A percentile compares a stretch with the other conserved stretches of the same genome.
Conservation (phyloP, 1,140 invertebrate genomes). For the Anoplolepis gracilipes region DNA sequence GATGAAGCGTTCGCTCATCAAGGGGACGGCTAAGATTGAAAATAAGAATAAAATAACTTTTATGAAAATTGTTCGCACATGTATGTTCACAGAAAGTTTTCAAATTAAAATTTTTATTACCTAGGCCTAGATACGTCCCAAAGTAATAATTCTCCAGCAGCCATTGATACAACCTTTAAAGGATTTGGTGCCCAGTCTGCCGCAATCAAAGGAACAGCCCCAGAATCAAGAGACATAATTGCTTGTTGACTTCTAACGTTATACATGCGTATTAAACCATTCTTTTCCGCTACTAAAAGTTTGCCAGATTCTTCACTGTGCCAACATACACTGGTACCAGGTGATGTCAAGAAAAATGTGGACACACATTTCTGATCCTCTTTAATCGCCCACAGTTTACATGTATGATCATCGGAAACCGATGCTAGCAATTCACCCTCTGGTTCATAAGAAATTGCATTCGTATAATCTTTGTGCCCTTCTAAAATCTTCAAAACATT, state of each 20-base stretch:
- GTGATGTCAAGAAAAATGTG: conserved; percentile 89
- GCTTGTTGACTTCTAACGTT: conserved; percentile 90
- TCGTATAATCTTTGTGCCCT: conserved; percentile 91
- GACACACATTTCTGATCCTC: conserved; percentile 86
- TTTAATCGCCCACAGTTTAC: conserved; percentile 89
- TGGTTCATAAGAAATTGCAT: conserved; percentile 90
- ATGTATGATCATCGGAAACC: conserved; percentile 92
- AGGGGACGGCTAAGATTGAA: conserved; percentile 85
- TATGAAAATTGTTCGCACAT: neutral
- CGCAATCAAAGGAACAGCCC: conserved; percentile 88
- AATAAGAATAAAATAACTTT: conserved; percentile 49
- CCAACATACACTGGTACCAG: conserved; percentile 90
- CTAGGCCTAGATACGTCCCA: conserved; percentile 89
- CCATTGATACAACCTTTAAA: conserved; percentile 88
- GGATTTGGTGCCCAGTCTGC: conserved; percentile 91
- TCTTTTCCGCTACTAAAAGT: conserved; percentile 91
- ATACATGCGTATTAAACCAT: conserved; percentile 90
- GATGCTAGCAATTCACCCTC: conserved; percentile 90
- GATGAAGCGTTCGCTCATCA: conserved; percentile 86
- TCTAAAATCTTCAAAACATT: conserved; percentile 86
- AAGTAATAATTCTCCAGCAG: conserved; percentile 88
- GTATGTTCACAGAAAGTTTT: neutral
- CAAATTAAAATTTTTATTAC: conserved; percentile 75
- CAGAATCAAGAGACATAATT: conserved; percentile 90
- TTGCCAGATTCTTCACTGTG: conserved; percentile 91